Percentiles rank a stretch among this genome's conserved stretches.
Conservation (phyloP, 2,113 vertebrate genomes). For the Tragelaphus strepsiceros region DNA sequence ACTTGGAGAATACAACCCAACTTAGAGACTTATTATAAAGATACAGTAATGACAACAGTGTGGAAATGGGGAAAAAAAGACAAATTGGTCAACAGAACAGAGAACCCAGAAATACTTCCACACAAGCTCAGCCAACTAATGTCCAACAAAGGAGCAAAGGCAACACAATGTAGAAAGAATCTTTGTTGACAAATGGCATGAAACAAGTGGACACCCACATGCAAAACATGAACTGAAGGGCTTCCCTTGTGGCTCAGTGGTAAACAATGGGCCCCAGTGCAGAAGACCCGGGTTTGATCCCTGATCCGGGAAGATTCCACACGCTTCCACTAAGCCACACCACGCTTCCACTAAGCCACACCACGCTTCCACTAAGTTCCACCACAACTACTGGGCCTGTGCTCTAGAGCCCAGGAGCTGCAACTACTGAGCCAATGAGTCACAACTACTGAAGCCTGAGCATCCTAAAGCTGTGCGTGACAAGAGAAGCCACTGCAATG, state of each 20-base stretch:
- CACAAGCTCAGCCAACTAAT: not conserved
- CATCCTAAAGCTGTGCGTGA: not conserved
- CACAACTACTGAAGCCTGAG: not conserved
- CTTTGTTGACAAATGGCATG: not conserved
- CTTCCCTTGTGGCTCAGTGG: not conserved
- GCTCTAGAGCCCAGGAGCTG: not conserved
- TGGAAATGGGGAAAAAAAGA: not conserved
- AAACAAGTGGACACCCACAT: not conserved
- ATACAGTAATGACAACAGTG: not conserved
- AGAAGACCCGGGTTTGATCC: not conserved
- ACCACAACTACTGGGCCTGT: not conserved
- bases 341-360: not conserved
- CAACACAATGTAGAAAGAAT: not conserved
- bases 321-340: not conserved
- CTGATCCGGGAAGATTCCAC: not conserved
- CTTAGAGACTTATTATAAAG: not conserved
- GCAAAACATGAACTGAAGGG: not conserved
- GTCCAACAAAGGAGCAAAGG: not conserved
- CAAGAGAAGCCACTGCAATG: not conserved
- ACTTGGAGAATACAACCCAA: not conserved
- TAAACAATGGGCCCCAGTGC: not conserved
- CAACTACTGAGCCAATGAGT: not conserved
- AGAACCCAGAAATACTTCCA: not conserved
- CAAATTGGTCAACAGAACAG: not conserved
- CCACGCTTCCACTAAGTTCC: not conserved